These are phyloP conservation scores for Paralichthys olivaceus DNA, from an alignment of 2,113 vertebrate species.

Conservation along the genomic window DNA sequence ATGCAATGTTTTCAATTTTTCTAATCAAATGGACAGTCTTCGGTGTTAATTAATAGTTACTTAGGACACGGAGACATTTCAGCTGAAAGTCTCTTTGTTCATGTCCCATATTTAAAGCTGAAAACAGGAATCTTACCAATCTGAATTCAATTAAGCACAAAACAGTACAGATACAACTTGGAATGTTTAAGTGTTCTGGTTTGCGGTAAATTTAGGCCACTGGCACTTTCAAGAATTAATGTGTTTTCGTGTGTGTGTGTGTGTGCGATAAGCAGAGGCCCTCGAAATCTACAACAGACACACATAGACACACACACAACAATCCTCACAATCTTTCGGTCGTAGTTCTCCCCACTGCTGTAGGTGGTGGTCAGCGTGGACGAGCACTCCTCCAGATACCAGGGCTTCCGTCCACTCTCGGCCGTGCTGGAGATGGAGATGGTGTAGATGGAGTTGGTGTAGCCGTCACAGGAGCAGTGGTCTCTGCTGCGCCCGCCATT, in stretches of 20 bases:
- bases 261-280: neutral
- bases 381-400: slow-evolving; percentile 98
- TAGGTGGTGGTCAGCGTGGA: slow-evolving; percentile 98
- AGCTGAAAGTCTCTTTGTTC: neutral
- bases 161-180: neutral
- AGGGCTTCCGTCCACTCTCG: slow-evolving; percentile 96
- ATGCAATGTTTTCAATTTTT: neutral
- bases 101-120: neutral
- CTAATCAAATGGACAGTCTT: neutral
- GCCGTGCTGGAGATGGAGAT: slow-evolving; percentile 99
- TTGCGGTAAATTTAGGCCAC: neutral
- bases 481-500: slow-evolving; percentile 97
- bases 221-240: neutral
- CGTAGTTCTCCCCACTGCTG: slow-evolving; percentile 98
- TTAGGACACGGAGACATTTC: neutral
- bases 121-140: no score
- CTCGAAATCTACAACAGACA: neutral
- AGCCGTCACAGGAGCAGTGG: slow-evolving; percentile 98
- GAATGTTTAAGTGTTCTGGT: neutral
- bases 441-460: slow-evolving; percentile 99
- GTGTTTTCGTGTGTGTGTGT: no score
- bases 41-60: neutral
- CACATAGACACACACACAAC: neutral
- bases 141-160: neutral
- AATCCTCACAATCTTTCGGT: slow-evolving; percentile 94